Conservation (phyloP, 2,797 vertebrate genomes). For the Dendrocincla tyrannina region DNA sequence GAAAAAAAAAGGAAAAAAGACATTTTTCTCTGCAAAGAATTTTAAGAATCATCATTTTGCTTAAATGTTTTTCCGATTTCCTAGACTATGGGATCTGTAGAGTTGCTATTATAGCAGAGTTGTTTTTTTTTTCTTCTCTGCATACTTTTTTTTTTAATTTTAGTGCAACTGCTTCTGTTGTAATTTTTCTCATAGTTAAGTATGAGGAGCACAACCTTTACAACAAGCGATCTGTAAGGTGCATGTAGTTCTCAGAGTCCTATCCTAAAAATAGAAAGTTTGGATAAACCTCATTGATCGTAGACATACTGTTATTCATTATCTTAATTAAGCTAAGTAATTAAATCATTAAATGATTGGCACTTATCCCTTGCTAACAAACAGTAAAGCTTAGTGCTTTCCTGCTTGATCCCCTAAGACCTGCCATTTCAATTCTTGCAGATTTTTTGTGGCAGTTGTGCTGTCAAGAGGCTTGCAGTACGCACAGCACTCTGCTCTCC, state of each 20-base stretch:
- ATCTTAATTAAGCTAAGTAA: constrained; percentile 69
- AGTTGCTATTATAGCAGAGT: not conserved
- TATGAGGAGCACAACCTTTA: not conserved
- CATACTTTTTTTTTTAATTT: not conserved
- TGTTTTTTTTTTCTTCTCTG: not conserved
- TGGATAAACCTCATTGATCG: constrained; percentile 63
- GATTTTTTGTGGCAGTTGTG: not conserved
- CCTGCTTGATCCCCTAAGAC: not conserved
- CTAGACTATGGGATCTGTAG: not conserved
- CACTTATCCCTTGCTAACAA: constrained; percentile 53
- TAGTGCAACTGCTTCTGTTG: not conserved
- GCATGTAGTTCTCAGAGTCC: not conserved
- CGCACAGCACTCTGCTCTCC: not conserved
- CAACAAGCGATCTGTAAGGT: not conserved
- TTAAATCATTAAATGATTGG: constrained; percentile 75
- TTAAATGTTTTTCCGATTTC: not conserved
- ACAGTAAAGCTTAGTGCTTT: constrained; percentile 43
- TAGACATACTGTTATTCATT: constrained; percentile 61
- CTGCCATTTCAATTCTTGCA: constrained; percentile 26
- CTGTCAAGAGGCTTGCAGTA: not conserved
- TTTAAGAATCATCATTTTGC: rapidly evolving
- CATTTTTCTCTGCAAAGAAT: not conserved
- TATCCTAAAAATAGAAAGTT: constrained; percentile 39
- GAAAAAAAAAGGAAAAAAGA: not conserved
- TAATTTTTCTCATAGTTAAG: not conserved